These are phyloP conservation scores for Micrasema minimum DNA, from an alignment of 1,140 invertebrate species.

Conservation along the genomic window DNA sequence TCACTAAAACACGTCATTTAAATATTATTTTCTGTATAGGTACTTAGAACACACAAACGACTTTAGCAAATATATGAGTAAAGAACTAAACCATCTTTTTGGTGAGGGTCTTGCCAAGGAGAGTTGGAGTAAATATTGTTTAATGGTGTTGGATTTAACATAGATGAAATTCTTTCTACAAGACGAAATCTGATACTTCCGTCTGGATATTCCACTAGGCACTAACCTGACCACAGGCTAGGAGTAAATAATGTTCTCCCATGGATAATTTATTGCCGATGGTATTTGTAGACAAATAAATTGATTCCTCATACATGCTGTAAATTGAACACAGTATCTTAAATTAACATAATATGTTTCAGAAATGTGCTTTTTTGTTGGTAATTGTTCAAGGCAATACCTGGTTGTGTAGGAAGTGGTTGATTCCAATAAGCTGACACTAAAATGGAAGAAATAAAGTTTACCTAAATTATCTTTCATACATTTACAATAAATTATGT, in stretches of 20 bases:
- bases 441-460: background rate
- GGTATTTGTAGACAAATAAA: conserved; percentile 10
- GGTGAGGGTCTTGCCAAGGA: conserved; percentile 11
- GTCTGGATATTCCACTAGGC: conserved; percentile 15
- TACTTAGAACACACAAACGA: background rate
- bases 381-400: too few relatives aligned
- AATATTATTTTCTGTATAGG: too few relatives aligned
- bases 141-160: conserved; percentile 1
- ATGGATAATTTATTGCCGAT: background rate
- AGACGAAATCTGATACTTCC: conserved; percentile 27
- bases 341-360: too few relatives aligned
- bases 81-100: background rate
- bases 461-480: too few relatives aligned
- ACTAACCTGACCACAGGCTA: conserved; percentile 6
- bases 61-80: background rate
- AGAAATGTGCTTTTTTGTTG: too few relatives aligned
- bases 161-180: background rate
- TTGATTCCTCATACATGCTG: conserved; percentile 9
- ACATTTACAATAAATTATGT: too few relatives aligned
- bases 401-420: too few relatives aligned
- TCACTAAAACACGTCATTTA: conserved; percentile 1
- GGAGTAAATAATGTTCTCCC: background rate
- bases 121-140: conserved; percentile 6
- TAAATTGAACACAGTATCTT: background rate
- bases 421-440: conserved; percentile 2